Percentiles rank a stretch among this genome's conserved stretches.
Evolutionary conservation across 2,113 vertebrate genomes (phyloP).

Genomic region (Thermophis baileyi): DNA sequence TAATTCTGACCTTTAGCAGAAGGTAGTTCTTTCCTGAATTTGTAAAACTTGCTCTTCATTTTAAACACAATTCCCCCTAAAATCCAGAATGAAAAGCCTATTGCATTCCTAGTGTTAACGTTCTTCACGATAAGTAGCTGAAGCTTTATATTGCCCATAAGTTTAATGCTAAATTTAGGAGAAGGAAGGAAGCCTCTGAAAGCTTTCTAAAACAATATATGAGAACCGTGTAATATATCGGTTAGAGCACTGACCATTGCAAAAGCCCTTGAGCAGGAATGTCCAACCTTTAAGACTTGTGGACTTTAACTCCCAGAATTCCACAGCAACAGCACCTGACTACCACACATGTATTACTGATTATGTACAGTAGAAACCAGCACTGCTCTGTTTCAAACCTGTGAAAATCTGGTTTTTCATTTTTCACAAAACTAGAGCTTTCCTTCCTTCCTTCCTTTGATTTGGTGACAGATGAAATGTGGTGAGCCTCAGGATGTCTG

Average conservation of each 20-base stretch:
- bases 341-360: not conserved
- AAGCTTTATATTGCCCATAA: not conserved
- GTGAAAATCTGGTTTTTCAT: not conserved
- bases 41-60: not conserved
- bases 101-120: not conserved
- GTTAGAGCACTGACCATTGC: not conserved
- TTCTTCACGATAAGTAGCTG: not conserved
- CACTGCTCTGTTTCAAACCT: not conserved
- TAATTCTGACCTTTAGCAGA: not conserved
- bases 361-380: not conserved
- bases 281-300: no score
- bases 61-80: not conserved
- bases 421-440: not conserved
- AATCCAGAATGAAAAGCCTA: not conserved
- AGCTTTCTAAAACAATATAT: not conserved
- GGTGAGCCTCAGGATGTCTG: not conserved
- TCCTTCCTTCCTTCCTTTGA: not conserved
- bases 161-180: not conserved
- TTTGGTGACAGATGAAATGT: not conserved
- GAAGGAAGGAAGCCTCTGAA: not conserved
- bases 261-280: not conserved
- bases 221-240: not conserved
- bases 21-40: not conserved
- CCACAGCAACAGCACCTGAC: not conserved
- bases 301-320: not conserved